Evolutionary conservation across 2,888 invertebrate species (phyloP).

Genomic region (Eucriotettix oculatus): DNA sequence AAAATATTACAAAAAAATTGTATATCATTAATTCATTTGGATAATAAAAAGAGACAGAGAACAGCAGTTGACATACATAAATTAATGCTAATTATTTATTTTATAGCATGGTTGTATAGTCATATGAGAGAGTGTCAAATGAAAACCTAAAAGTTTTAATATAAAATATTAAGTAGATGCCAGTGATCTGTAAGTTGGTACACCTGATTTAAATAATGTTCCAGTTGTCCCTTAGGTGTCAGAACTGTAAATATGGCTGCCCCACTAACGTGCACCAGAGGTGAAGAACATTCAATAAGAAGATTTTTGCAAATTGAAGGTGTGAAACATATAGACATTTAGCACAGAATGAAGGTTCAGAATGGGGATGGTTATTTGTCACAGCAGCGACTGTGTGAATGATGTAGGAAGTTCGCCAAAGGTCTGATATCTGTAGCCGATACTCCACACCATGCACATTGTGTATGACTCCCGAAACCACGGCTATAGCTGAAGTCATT

Average conservation of each 20-base stretch:
- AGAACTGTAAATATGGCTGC: not conserved
- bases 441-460: not conserved
- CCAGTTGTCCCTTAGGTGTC: not conserved
- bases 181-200: not conserved
- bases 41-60: no score
- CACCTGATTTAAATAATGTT: not conserved
- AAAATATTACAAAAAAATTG: no score
- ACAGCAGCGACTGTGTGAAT: not conserved
- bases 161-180: not conserved
- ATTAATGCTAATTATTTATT: no score
- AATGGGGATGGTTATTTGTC: not conserved
- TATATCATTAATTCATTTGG: no score
- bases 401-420: not conserved
- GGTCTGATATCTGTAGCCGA: not conserved
- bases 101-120: no score
- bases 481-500: not conserved
- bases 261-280: not conserved
- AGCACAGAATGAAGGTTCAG: not conserved
- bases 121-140: not conserved
- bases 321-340: not conserved
- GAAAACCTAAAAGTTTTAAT: not conserved
- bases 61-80: no score
- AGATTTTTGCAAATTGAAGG: not conserved
- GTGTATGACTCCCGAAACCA: not conserved
- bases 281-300: not conserved